phyloP scores from a whole-genome alignment of 2,797 vertebrate species.

The Lemur catta region DNA sequence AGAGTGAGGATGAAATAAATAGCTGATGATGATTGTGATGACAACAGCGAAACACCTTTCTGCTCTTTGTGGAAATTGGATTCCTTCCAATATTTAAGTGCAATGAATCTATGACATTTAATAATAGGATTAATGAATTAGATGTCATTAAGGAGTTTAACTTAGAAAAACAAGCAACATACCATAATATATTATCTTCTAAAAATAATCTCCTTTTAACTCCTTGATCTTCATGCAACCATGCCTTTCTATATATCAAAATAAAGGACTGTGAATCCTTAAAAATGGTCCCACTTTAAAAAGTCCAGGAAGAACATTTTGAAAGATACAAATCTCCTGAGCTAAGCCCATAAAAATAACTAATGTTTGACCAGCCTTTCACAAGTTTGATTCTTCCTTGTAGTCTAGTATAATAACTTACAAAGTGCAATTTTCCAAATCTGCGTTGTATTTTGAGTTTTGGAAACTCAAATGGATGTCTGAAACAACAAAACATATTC shows the following conservation, averaged over 20 bases:
- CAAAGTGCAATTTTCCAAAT: slow-evolving; percentile 41
- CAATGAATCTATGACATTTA: not conserved
- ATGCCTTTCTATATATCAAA: not conserved
- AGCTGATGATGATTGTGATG: not conserved
- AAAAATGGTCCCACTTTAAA: not conserved
- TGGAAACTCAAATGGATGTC: slow-evolving; percentile 43
- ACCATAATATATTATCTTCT: not conserved
- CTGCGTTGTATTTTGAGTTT: slow-evolving; percentile 24
- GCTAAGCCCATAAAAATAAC: not conserved
- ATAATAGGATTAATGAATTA: slow-evolving; percentile 22
- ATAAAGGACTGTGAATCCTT: not conserved
- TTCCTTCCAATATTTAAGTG: not conserved
- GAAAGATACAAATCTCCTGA: slow-evolving; percentile 24
- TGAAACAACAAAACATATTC: slow-evolving; percentile 49
- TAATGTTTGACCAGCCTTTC: slow-evolving; percentile 12
- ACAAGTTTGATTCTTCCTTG: slow-evolving; percentile 2
- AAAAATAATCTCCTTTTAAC: slow-evolving; percentile 32
- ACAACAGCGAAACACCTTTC: not conserved
- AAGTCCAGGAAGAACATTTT: not conserved
- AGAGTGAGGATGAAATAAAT: not conserved
- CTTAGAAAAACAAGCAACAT: not conserved
- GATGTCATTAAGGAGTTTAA: not conserved
- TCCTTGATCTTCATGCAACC: not conserved
- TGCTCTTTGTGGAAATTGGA: not conserved
- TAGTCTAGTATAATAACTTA: not conserved